Percentiles rank a stretch among this genome's conserved stretches.
These are phyloP conservation scores for Onychomys leucogaster DNA, from an alignment of 2,797 vertebrate species.

Conservation along the genomic window DNA sequence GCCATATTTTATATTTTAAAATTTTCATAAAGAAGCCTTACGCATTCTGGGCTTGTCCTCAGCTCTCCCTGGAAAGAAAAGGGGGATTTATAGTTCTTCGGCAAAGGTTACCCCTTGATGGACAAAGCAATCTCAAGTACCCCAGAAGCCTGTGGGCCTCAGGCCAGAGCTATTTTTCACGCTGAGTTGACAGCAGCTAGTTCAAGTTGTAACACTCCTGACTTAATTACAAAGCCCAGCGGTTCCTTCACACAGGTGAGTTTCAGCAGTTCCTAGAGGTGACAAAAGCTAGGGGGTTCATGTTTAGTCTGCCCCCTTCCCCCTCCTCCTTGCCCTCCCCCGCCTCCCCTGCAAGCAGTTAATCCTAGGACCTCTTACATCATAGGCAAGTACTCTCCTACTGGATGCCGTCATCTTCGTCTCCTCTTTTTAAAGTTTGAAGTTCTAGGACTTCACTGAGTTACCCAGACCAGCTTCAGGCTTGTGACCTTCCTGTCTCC, in stretches of 20 bases:
- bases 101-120: background rate
- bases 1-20: background rate
- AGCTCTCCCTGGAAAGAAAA: slow-evolving; percentile 30
- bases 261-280: background rate
- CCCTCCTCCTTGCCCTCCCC: rapidly evolving
- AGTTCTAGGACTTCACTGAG: background rate
- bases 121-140: background rate
- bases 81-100: background rate
- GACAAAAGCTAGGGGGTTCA: background rate
- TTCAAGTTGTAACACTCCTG: slow-evolving; percentile 73
- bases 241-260: background rate
- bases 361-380: background rate
- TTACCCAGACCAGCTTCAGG: background rate
- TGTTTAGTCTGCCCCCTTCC: background rate
- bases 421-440: background rate
- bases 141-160: background rate
- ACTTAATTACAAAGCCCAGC: slow-evolving; percentile 60
- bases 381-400: too few species aligned
- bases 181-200: slow-evolving; percentile 26
- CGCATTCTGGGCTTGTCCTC: background rate
- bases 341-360: background rate
- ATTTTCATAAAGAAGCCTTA: background rate
- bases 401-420: background rate
- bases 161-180: slow-evolving; percentile 65
- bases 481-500: background rate